Conservation (phyloP, 2,113 vertebrate species). For the Fukomys damarensis region DNA sequence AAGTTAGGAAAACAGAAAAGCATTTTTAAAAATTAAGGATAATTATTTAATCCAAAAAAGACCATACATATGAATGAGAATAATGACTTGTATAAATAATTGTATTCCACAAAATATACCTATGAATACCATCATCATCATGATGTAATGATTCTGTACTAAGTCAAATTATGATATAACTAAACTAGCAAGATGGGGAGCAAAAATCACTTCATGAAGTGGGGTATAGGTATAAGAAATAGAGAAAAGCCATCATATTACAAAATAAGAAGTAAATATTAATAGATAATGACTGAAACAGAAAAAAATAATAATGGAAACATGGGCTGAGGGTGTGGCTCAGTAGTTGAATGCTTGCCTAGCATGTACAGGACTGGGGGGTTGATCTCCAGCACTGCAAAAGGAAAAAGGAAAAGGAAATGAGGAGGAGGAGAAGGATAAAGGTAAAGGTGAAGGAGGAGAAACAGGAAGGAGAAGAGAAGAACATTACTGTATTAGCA, state of each 20-base stretch:
- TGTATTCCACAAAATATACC: neutral
- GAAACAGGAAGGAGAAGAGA: neutral
- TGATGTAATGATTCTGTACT: constrained; percentile 23
- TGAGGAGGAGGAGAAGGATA: neutral
- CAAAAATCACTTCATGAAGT: neutral
- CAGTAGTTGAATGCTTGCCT: neutral
- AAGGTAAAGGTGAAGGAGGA: neutral
- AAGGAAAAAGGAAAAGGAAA: neutral
- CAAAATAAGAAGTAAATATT: constrained; percentile 23
- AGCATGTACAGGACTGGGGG: neutral
- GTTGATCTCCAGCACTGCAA: neutral
- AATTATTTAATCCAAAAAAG: neutral
- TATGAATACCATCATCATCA: neutral
- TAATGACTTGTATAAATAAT: neutral
- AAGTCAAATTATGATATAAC: constrained; percentile 1
- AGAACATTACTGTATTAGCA: neutral
- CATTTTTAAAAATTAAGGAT: neutral
- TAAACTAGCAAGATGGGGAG: neutral
- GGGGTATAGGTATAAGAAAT: neutral
- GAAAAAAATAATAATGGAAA: neutral
- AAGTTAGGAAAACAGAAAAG: constrained; percentile 14
- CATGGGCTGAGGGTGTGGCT: neutral
- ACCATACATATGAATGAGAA: neutral
- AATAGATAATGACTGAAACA: neutral
- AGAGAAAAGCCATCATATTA: constrained; percentile 15